These are phyloP conservation scores for Eudyptes chrysolophus DNA, from an alignment of 2,113 vertebrate species.

Conservation along the genomic window DNA sequence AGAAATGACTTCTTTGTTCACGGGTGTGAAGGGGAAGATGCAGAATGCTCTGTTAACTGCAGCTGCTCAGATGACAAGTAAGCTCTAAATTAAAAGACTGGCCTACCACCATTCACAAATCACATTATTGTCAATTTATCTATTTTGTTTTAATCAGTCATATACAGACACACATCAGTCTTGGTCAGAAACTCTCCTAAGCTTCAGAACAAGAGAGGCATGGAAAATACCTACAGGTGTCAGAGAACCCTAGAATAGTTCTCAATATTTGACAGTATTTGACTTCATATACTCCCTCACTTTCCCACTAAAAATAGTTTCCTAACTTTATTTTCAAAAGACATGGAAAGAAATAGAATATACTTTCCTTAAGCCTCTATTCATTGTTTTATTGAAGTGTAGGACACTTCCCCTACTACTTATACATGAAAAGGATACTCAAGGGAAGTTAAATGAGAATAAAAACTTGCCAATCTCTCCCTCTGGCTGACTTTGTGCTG, in stretches of 20 bases:
- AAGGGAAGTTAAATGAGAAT: neutral
- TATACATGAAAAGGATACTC: neutral
- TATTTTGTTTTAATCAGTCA: neutral
- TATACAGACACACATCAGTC: neutral
- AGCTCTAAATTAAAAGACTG: neutral
- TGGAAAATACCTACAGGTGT: neutral
- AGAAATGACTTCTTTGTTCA: neutral
- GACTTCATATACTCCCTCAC: neutral
- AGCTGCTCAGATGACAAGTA: neutral
- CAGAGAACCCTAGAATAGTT: neutral
- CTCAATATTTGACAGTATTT: neutral
- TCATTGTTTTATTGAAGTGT: neutral
- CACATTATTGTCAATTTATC: neutral
- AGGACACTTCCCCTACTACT: neutral
- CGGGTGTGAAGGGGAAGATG: no score
- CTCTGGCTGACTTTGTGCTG: neutral
- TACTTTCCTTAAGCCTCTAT: neutral
- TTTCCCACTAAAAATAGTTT: neutral
- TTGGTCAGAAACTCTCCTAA: neutral
- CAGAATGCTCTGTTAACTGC: neutral
- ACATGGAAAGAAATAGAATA: neutral
- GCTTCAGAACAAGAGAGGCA: neutral
- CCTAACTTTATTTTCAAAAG: neutral
- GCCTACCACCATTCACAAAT: neutral
- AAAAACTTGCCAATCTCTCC: neutral